Evolutionary conservation across 2,888 invertebrate genomes (phyloP).

Genomic region (Eugnorisma glareosa): DNA sequence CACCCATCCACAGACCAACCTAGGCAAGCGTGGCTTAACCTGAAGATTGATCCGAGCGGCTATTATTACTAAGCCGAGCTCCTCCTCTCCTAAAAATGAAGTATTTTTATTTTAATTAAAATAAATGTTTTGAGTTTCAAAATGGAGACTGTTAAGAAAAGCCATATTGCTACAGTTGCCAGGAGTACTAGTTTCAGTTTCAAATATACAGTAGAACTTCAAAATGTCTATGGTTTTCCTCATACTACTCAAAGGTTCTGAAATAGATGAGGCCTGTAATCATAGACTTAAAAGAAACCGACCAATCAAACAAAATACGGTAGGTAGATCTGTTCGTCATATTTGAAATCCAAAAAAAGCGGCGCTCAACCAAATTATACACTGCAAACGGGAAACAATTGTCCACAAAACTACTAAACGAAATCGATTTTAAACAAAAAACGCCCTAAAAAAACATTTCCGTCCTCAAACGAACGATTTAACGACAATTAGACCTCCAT

Average conservation of each 20-base stretch:
- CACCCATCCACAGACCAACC: too few relatives aligned
- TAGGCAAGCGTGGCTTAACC: too few relatives aligned
- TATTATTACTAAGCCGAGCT: too few relatives aligned
- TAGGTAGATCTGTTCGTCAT: slow-evolving; percentile 48
- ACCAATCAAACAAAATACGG: slow-evolving; percentile 59
- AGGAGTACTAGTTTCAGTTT: neutral
- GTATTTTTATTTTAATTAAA: too few relatives aligned
- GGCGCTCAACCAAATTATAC: slow-evolving; percentile 63
- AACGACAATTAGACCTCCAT: slow-evolving; percentile 83
- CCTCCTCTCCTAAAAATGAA: too few relatives aligned
- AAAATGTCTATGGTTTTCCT: neutral
- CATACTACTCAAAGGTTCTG: neutral
- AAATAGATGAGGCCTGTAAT: slow-evolving; percentile 3
- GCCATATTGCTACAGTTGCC: too few relatives aligned
- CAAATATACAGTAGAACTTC: neutral
- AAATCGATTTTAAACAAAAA: slow-evolving; percentile 84
- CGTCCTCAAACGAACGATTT: slow-evolving; percentile 85
- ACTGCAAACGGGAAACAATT: slow-evolving; percentile 71
- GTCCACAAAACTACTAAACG: slow-evolving; percentile 79
- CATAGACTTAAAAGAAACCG: slow-evolving; percentile 47
- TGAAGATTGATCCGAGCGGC: too few relatives aligned
- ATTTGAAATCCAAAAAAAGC: slow-evolving; percentile 58
- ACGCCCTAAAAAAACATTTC: slow-evolving; percentile 78
- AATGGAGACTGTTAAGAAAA: neutral
- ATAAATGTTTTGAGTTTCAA: neutral